Evolutionary conservation across 53 echinoderm and acorn worm species (phyloP), one percentile per base, ranked within the genome.

Genomic region (Apostichopus leukothele): DNA sequence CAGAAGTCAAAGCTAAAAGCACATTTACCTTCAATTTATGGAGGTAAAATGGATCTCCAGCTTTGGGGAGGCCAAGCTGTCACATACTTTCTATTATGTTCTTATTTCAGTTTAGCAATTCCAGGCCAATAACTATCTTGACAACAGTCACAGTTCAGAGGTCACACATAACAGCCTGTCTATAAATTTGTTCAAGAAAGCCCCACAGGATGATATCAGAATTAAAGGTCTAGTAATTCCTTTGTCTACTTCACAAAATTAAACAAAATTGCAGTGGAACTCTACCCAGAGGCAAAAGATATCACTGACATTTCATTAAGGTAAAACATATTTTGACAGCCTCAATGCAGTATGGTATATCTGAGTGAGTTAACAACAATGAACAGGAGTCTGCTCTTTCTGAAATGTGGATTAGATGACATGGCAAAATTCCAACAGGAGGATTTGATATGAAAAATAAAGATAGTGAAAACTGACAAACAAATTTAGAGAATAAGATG

Each of bases 21-120:
- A 59, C 81, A 81, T 81, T 81, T 81, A 81, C 81, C 81, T 81
- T 81, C 81, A 53, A 81, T 81, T 81, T 53, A 57, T 81, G 81
- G 60, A 81, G 60, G 55, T 57, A 54, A 26, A 81, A 81, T 81
- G 12, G 81, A 81, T 81, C 81, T 81, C 81, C 81, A 57, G 81
- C 81, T 81, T 81, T 57, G 81, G 81, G 81, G 81, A 81, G 81
- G 81, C 81, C 81, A 81, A 81, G n/a, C 81, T 81, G 81, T 81
- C 81, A 81, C 54, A 81, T 81, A 81, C 19, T 53, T 53, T 81
- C 55, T 81, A 54, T 52, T 71, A 81, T 81, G 55, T 16, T 54
- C 81, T 57, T 52, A 54, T 59, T 51, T 55, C 25, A 22, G 51
- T 57, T 57, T 51, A 81, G 12, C 52, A 57, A 81, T 81, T 54